Evolutionary conservation across 2,113 vertebrate genomes (phyloP).

Genomic region (Cygnus atratus): DNA sequence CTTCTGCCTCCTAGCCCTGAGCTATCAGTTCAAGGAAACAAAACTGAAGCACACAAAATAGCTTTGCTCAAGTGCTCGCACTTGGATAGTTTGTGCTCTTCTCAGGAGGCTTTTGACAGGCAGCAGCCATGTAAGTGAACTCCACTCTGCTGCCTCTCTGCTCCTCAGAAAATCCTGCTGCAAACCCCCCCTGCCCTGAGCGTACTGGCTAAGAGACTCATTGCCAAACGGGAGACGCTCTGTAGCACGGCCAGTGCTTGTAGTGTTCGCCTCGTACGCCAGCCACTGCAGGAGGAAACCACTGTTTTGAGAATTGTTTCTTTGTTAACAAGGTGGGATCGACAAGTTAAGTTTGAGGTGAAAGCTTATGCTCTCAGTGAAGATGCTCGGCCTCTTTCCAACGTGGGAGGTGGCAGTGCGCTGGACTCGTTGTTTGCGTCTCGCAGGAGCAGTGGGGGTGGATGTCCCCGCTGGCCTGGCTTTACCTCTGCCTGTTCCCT

Average conservation of each 20-base stretch:
- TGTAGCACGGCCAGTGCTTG: neutral
- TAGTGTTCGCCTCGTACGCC: neutral
- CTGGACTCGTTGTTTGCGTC: fast-evolving
- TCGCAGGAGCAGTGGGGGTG: neutral
- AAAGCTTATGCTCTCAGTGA: neutral
- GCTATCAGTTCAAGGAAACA: neutral
- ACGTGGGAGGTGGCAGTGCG: fast-evolving
- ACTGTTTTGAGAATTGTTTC: neutral
- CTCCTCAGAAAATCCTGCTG: neutral
- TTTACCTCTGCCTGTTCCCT: neutral
- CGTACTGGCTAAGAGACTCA: neutral
- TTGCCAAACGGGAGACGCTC: neutral
- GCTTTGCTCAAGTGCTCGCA: neutral
- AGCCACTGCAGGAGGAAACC: fast-evolving
- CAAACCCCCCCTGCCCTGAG: neutral
- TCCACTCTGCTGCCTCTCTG: neutral
- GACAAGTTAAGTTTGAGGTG: neutral
- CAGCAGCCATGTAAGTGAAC: neutral
- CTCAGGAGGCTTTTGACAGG: neutral
- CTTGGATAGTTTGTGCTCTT: neutral
- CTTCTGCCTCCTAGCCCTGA: neutral
- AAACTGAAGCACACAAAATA: neutral
- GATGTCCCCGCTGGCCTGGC: neutral
- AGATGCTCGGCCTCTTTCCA: neutral
- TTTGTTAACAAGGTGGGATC: neutral